Evolutionary conservation across 2,113 vertebrate species (phyloP), one percentile per base, ranked within the genome.

Genomic region (Trinectes maculatus): DNA sequence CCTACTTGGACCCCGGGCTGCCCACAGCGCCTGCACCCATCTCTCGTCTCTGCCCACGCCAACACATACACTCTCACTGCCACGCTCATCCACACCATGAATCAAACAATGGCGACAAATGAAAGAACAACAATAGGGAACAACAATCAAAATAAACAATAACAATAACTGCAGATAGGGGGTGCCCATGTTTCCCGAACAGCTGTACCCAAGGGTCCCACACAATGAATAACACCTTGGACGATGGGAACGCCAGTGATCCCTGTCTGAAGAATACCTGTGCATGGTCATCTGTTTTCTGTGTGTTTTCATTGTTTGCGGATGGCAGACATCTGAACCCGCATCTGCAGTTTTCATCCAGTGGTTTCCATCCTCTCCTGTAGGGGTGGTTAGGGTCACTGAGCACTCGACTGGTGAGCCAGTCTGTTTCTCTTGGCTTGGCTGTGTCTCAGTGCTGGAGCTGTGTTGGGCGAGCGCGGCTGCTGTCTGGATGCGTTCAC

Each of bases 401-500:
- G 18, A 85, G 49, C 36, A 8, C 37, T 71, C 49, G 16, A 9
- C 40, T 66, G 74, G 78, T 48, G 62, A 71, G 69, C 49, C 15
- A 34, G 43, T 79, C 48, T 80, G 31, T 84, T 83, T 76, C 77
- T 77, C 67, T 72, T 52, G 66, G 81, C 54, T 71, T 62, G 71
- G 72, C 70, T 70, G 49, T 10, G 64, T 48, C 57, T 85, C 61
- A 39, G 75, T 31, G 25, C 53, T 49, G 33, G 48, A 43, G 67
- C 74, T 86, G 69, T 81, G 49, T 70, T 53, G 75, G 74, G 71
- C 19, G 59, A 80, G 55, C 59, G 46, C 56, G 74, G 75, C 68
- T 83, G 62, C 67, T 71, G 65, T 58, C 78, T 80, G 74, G 63
- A 84, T 71, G 77, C 53, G 61, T 81, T 86, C 67, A 73, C 52